These are phyloP conservation scores for Pseudococcus jackbeardsleyi DNA, from an alignment of 2,888 invertebrate species.

Conservation along the genomic window DNA sequence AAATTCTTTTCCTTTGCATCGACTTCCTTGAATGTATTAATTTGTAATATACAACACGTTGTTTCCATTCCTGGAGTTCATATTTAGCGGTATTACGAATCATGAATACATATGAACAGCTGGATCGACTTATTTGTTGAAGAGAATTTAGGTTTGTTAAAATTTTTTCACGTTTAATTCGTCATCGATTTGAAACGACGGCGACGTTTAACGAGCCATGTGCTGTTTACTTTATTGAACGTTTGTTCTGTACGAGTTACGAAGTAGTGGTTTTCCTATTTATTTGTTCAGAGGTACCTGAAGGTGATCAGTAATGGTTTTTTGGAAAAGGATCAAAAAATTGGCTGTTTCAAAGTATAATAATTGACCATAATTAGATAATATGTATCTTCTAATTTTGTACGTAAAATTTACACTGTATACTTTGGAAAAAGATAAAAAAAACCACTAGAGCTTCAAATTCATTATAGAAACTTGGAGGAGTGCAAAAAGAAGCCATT, in stretches of 20 bases:
- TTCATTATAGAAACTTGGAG: too few relatives aligned
- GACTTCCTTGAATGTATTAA: neutral
- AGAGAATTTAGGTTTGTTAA: constrained; percentile 10
- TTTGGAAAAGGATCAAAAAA: neutral
- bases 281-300: neutral
- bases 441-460: too few relatives aligned
- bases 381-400: too few relatives aligned
- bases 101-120: neutral
- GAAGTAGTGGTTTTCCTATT: neutral
- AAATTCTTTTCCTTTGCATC: neutral
- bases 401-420: too few relatives aligned
- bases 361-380: too few relatives aligned
- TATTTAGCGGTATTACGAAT: constrained; percentile 3
- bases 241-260: neutral
- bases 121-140: constrained; percentile 10
- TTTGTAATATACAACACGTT: neutral
- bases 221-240: neutral
- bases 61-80: constrained; percentile 1
- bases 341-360: neutral
- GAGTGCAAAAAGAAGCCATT: too few relatives aligned
- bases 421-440: too few relatives aligned
- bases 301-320: neutral
- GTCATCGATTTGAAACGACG: neutral
- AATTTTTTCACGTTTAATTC: constrained; percentile 3
- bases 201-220: neutral